Base-by-base conservation (phyloP, 2,888 invertebrate genomes). In the Abscondita cerata region DNA sequence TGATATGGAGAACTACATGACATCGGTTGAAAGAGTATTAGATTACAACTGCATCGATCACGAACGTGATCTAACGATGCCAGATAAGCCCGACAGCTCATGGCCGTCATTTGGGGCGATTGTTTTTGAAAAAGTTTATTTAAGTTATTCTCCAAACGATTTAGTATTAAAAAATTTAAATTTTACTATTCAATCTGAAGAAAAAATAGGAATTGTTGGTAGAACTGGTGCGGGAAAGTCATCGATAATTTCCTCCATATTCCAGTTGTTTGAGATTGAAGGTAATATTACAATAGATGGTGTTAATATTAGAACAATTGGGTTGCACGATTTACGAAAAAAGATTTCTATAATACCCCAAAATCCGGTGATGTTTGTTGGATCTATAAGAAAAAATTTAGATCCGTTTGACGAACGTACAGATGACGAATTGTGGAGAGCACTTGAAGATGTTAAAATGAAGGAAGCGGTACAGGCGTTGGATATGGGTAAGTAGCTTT, bases 311-410 rank as follows among this genome's bases (percentile, higher is more conserved):
- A 84, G 84, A 0, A 78, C 81, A 0, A 78, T 96, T 59, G 91
- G 92, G 0, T 81, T 93, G 13, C 88, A 89, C 70, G 86, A 89
- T 75, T 83, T 93, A 12, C 85, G 93, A 59, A 87, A 88, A 33
- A 87, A 87, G 73, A 84, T 93, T 62, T 91, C 93, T 11, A 93
- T 93, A 72, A 93, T 93, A 55, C 93, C 93, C 0, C 93, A 93
- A 78, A 92, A 93, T 75, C 93, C 93, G 0, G 89, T 93, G 56
- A 80, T 93, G 44, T 93, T 96, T 81, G 90, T 91, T 0, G 95
- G 95, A 38, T 89, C 92, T 8, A 85, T 96, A 81, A 83, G 95
- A 1, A 88, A 89, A 72, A 96, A 96, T 81, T 83, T 96, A 58
- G 96, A 96, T 82, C 96, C 95, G 1, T 93, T 93, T 76, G 86